A percentile compares a stretch with the other conserved stretches of the same genome.
Evolutionary conservation across 2,113 vertebrate genomes (phyloP).

Genomic region (Junco hyemalis): DNA sequence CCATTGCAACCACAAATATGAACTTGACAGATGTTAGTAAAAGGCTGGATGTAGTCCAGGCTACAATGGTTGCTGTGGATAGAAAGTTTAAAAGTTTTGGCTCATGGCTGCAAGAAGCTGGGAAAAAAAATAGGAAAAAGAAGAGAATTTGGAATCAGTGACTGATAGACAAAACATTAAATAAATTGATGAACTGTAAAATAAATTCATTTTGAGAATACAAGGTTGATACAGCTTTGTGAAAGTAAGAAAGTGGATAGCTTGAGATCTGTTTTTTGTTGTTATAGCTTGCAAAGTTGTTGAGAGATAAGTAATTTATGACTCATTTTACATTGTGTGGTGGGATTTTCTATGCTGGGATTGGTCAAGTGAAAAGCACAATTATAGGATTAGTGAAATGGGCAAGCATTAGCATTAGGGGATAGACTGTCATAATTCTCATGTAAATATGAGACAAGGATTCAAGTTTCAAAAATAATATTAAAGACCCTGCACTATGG

Average conservation of each 20-base stretch:
- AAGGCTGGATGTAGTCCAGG: slow-evolving; percentile 47
- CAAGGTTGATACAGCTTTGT: not conserved
- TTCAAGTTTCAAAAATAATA: slow-evolving; percentile 41
- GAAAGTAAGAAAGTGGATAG: not conserved
- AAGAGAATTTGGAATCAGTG: not conserved
- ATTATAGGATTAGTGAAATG: not conserved
- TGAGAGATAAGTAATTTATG: slow-evolving; percentile 30
- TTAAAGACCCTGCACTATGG: not conserved
- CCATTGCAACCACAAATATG: slow-evolving; percentile 52
- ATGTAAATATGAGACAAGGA: slow-evolving; percentile 28
- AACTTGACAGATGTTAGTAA: slow-evolving; percentile 64
- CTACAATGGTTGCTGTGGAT: slow-evolving; percentile 22
- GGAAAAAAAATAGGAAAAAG: not conserved
- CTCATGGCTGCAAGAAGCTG: slow-evolving; percentile 23
- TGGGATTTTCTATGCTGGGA: not conserved
- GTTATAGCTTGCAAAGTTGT: not conserved
- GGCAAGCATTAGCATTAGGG: not conserved
- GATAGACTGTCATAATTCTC: slow-evolving; percentile 20
- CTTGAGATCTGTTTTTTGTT: not conserved
- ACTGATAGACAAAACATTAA: not conserved
- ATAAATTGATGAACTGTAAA: slow-evolving; percentile 35
- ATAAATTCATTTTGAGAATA: not conserved
- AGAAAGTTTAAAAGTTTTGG: slow-evolving; percentile 45
- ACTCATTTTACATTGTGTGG: not conserved
- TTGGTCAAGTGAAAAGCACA: not conserved